Conservation (phyloP, 1,140 invertebrate species). For the Calliopsis andreniformis region DNA sequence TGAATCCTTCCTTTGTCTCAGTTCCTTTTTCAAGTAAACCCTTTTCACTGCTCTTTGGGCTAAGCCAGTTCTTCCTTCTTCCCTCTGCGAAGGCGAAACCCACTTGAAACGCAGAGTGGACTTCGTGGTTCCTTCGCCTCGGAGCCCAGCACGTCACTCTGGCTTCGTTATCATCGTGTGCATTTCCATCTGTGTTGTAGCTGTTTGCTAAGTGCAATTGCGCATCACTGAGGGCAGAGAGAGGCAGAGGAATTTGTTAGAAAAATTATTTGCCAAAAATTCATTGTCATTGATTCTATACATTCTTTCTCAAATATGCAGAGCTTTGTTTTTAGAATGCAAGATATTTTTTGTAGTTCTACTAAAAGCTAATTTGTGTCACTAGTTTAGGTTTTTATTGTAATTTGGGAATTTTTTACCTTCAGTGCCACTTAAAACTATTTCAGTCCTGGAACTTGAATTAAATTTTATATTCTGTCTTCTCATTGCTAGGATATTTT, state of each 20-base stretch:
- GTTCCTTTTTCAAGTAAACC: not conserved
- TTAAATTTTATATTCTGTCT: no score
- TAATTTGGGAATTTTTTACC: no score
- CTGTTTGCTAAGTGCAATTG: conserved; percentile 38
- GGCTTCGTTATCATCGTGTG: conserved; percentile 41
- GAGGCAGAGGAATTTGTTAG: conserved; percentile 27
- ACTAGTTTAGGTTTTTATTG: no score
- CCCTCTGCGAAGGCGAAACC: not conserved
- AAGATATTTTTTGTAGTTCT: no score
- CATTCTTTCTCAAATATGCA: no score
- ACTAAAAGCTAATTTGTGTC: no score
- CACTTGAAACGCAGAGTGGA: not conserved
- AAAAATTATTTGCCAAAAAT: no score
- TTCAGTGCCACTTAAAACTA: no score
- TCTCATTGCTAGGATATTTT: no score
- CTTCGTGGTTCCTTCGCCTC: conserved; percentile 11
- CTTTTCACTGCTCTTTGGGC: conserved; percentile 5
- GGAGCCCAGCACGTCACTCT: not conserved
- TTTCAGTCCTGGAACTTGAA: no score
- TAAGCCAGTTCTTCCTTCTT: not conserved
- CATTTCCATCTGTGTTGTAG: conserved; percentile 58
- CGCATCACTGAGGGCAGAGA: not conserved
- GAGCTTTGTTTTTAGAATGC: no score
- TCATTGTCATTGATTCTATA: conserved; percentile 9
- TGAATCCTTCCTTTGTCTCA: conserved; percentile 27